Base-by-base conservation (phyloP, 2,113 vertebrate genomes). In the Erpornis zantholeuca region DNA sequence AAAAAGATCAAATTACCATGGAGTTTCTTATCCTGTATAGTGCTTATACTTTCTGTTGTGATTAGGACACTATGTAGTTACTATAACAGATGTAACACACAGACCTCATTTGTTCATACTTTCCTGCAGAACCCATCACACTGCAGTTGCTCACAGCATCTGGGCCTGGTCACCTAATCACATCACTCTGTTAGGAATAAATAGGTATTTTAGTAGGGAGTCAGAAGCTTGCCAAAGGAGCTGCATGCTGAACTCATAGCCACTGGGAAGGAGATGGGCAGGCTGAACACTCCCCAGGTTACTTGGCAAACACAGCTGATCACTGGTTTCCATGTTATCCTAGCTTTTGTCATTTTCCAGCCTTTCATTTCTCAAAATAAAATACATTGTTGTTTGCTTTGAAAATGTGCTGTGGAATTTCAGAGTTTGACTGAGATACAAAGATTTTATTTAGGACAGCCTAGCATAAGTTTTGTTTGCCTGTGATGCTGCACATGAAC, bases 171-270 rank as follows among this genome's bases (percentile, higher is more conserved):
- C 16, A 42, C 31, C 16, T 31, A 19, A n/a, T 4, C 9, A 31
- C 14, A 27, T 80, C 44, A 12, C 9, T 56, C 12, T 57, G 6
- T 23, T 45, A 70, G 77, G 44, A 80, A 40, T 24, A 91, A 52
- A 38, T 14, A 65, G 1, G 2, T 3, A 7, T 9, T 42, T 64
- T 12, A 59, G 11, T 3, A 21, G 1, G 1, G 11, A 12, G 19
- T 42, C 47, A n/a, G 9, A 31, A 12, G 7, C 35, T 63, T 52
- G 20, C 12, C 40, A 61, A 31, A 83, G 19, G 33, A 64, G 24
- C 15, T 1, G 0, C 9, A 5, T 11, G 24, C 14, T 57, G 38
- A 77, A n/a, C 27, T 76, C 66, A 44, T 4, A 78, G 33, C 7
- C 40, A 13, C 1, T n/a, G 12, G 11, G 27, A 76, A 76, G 27